These are phyloP conservation scores for Chionodraco myersi DNA, from an alignment of 2,113 vertebrate genomes.

Conservation along the genomic window DNA sequence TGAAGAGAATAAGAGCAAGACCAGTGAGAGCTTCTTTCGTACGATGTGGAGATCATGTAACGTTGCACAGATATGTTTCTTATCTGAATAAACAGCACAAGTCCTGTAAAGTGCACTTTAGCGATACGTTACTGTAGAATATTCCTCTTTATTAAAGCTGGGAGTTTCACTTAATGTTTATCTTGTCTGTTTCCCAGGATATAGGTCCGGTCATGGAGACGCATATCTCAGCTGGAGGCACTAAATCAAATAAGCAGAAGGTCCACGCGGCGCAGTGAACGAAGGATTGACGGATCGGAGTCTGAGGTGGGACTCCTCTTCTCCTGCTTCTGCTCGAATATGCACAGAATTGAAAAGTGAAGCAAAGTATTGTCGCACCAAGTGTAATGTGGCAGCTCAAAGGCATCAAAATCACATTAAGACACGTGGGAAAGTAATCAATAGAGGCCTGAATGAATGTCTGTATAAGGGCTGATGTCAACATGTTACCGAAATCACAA, in stretches of 20 bases:
- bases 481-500: no score
- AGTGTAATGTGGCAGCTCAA: background rate
- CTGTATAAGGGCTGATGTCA: no score
- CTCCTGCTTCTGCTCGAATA: background rate
- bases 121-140: background rate
- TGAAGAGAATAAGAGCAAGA: no score
- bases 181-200: background rate
- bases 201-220: slow-evolving; percentile 11
- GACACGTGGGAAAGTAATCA: background rate
- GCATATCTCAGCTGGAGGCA: background rate
- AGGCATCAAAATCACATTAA: background rate
- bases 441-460: background rate
- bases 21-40: no score
- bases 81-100: background rate
- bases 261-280: no score
- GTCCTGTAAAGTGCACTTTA: background rate
- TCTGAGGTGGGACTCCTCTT: no score
- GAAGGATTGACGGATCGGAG: background rate
- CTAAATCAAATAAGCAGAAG: slow-evolving; percentile 32
- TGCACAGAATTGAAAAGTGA: background rate
- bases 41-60: background rate
- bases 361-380: background rate
- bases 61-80: background rate
- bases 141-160: background rate
- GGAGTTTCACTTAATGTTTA: background rate